phyloP scores from a whole-genome alignment of 2,888 invertebrate species.

The Terebella lapidaria region DNA sequence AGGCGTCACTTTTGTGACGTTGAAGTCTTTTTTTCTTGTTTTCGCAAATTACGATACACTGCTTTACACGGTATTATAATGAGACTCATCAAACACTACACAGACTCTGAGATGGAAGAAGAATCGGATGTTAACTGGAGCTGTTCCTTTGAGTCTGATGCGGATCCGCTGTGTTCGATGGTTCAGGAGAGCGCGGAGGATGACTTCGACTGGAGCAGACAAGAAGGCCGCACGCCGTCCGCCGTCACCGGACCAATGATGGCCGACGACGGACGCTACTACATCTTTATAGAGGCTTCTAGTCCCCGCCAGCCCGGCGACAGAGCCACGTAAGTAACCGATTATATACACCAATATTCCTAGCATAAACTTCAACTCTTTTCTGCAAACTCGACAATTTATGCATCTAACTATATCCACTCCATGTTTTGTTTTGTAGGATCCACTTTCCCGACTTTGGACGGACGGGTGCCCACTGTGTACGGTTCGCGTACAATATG shows the following conservation, averaged over 20 bases:
- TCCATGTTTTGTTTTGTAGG: too few species aligned
- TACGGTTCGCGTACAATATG: neutral
- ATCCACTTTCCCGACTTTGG: neutral
- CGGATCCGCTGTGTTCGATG: conserved; percentile 41
- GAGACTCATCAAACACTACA: too few species aligned
- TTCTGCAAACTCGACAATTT: too few species aligned
- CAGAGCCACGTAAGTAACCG: conserved; percentile 33
- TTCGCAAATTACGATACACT: too few species aligned
- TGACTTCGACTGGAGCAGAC: conserved; percentile 44
- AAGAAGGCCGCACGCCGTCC: conserved; percentile 19
- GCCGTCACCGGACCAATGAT: conserved; percentile 20
- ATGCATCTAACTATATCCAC: too few species aligned
- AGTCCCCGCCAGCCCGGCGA: conserved; percentile 44
- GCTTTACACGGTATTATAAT: too few species aligned
- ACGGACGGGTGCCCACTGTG: neutral
- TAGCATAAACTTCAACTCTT: too few species aligned
- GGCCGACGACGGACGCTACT: conserved; percentile 48
- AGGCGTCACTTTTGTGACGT: too few species aligned
- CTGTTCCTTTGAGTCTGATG: conserved; percentile 47
- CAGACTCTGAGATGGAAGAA: too few species aligned
- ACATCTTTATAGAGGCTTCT: conserved; percentile 78
- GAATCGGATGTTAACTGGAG: too few species aligned
- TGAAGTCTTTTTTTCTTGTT: too few species aligned
- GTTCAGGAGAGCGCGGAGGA: conserved; percentile 36
- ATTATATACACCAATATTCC: neutral